Evolutionary conservation across 2,888 invertebrate species (phyloP), one percentile per base, ranked within the genome.

Genomic region (Callyntrura guangdongensis): DNA sequence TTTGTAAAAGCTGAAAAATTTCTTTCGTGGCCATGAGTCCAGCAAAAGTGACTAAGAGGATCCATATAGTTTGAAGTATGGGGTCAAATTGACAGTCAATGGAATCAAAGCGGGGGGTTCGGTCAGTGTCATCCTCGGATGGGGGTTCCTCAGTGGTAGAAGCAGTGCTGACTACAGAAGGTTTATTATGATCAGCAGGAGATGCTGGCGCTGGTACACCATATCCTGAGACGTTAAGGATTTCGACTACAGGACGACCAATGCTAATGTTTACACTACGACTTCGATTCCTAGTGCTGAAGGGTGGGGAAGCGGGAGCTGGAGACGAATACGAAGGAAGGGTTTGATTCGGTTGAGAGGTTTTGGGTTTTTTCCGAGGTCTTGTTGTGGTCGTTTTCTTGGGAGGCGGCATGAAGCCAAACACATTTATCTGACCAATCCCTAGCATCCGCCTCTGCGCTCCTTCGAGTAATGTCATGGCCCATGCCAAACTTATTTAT

Each of bases 1-100:
- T 83, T 82, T 93, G 94, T 36, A 92, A 56, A 0, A 92, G 59
- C 69, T 98, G 97, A 94, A 97, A 97, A 84, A 97, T 95, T 95
- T 98, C 98, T 94, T 98, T 98, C 27, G 93, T 79, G 4, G 94
- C 91, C 85, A 95, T 91, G 14, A 94, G 61, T 47, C 84, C 84
- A 8, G 92, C 86, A 67, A 94, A 92, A 45, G 91, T 83, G 9
- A 94, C 88, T 27, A 94, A 86, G 36, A 94, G 82, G 59, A 89
- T 74, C 93, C 94, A 94, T 12, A 94, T 83, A 2, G 92, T 89
- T 20, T 91, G 92, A 17, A 93, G 36, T 0, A 22, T 4, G 12
- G 72, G 20, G 9, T 47, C 47, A 9, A 88, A 45, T 0, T 72
- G 22, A 69, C 90, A 90, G 1, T 45, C 14, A 8, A 89, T 74